Evolutionary conservation across 1,140 invertebrate genomes (phyloP).

Genomic region (Drosophila lini): DNA sequence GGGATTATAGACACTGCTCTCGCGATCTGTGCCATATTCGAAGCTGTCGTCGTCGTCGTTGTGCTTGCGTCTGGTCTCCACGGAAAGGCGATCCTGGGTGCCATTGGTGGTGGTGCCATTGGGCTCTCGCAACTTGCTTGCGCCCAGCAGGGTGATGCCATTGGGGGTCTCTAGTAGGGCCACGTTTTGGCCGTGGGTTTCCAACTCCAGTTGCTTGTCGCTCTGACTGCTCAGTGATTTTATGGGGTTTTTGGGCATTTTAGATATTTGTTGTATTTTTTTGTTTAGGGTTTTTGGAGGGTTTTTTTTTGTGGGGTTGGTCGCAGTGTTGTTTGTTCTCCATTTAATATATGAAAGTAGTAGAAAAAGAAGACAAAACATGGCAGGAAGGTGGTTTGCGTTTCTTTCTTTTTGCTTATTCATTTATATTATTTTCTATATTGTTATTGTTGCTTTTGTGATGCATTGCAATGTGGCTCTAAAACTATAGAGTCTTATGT

Average conservation of each 20-base stretch:
- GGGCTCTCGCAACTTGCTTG: conserved; percentile 54
- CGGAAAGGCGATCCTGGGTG: conserved; percentile 55
- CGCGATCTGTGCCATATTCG: conserved; percentile 79
- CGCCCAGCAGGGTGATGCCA: conserved; percentile 73
- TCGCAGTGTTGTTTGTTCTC: conserved; percentile 44
- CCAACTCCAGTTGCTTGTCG: conserved; percentile 68
- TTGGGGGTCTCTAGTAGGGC: conserved; percentile 78
- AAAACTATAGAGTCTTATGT: conserved; percentile 44
- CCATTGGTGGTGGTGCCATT: conserved; percentile 44
- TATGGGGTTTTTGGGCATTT: not conserved
- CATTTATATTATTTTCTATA: conserved; percentile 16
- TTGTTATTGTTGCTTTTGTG: conserved; percentile 40
- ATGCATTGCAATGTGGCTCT: conserved; percentile 74
- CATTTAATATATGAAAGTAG: conserved; percentile 69
- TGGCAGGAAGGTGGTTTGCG: conserved; percentile 43
- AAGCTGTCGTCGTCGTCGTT: conserved; percentile 77
- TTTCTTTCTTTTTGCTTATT: conserved; percentile 28
- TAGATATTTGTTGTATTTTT: not conserved
- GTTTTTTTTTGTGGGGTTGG: conserved; percentile 31
- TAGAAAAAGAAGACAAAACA: conserved; percentile 54
- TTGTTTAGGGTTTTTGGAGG: not conserved
- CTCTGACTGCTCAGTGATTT: conserved; percentile 23
- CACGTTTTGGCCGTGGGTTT: conserved; percentile 70
- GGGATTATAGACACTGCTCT: conserved; percentile 80
- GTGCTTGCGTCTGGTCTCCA: conserved; percentile 48